These are phyloP conservation scores for Erebia aethiops DNA, from an alignment of 2,888 invertebrate genomes.

Conservation along the genomic window DNA sequence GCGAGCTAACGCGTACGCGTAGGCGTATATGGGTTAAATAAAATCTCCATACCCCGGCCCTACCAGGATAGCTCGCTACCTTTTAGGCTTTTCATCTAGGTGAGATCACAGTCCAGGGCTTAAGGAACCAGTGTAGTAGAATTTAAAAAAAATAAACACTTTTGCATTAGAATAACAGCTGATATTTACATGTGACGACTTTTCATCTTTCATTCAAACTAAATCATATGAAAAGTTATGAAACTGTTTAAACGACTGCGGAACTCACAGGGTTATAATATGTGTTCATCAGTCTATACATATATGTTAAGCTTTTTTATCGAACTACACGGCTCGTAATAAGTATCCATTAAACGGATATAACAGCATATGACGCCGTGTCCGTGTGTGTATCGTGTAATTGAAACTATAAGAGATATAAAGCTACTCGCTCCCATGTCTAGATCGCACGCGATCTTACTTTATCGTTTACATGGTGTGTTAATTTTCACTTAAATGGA, in stretches of 20 bases:
- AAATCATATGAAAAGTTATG: not conserved
- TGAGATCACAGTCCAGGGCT: too few species aligned
- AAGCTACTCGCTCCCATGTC: slow-evolving; percentile 22
- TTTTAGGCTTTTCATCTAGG: too few species aligned
- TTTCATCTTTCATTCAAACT: too few species aligned
- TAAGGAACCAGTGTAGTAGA: too few species aligned
- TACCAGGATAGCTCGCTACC: too few species aligned
- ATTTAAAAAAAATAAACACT: too few species aligned
- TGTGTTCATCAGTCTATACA: not conserved
- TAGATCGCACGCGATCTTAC: slow-evolving; percentile 33
- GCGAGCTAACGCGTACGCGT: too few species aligned
- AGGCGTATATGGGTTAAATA: too few species aligned
- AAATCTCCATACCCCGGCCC: too few species aligned
- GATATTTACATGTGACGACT: too few species aligned
- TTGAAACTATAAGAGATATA: slow-evolving; percentile 33
- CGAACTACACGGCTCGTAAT: not conserved
- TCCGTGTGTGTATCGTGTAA: slow-evolving; percentile 21
- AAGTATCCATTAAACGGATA: slow-evolving; percentile 4
- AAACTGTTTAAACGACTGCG: not conserved
- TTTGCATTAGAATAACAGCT: too few species aligned
- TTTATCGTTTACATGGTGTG: slow-evolving; percentile 25
- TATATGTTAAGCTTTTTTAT: not conserved
- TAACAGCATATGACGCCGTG: not conserved
- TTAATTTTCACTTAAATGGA: slow-evolving; percentile 4
- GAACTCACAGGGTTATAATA: too few species aligned